Conservation (phyloP, 1,140 invertebrate genomes). For the Hyles vespertilio region DNA sequence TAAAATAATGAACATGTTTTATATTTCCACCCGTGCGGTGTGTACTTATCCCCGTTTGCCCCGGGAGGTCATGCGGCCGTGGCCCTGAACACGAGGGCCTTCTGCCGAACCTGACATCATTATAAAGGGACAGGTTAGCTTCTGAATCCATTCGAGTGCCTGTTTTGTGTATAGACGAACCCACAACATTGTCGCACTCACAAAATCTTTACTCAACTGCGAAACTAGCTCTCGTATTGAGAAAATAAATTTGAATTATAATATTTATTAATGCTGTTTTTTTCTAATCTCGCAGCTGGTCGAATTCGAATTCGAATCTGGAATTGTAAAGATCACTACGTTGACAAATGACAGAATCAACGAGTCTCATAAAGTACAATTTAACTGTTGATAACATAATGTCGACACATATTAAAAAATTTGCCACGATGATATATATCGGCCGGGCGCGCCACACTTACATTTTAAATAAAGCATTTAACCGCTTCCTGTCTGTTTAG, state of each 20-base stretch:
- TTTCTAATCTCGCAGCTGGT: no score
- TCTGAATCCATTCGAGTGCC: not conserved
- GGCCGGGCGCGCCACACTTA: constrained; percentile 28
- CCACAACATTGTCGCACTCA: no score
- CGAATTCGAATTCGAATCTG: no score
- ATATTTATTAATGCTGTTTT: no score
- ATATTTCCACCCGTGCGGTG: constrained; percentile 67
- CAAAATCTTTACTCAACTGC: no score
- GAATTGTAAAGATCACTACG: no score
- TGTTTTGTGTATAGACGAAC: no score
- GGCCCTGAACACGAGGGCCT: constrained; percentile 43
- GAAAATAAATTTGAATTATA: no score
- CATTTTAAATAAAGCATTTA: constrained; percentile 52
- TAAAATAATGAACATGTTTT: constrained; percentile 77
- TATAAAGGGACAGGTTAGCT: constrained; percentile 42
- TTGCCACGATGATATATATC: constrained; percentile 27
- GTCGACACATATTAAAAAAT: constrained; percentile 4
- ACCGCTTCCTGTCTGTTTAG: constrained; percentile 56
- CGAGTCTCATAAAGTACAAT: no score
- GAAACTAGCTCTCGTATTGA: no score
- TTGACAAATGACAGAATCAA: no score
- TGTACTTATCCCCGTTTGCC: constrained; percentile 63
- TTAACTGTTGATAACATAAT: not conserved
- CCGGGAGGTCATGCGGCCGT: constrained; percentile 62
- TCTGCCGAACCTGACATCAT: constrained; percentile 49